Evolutionary conservation across 2,888 invertebrate species (phyloP), one percentile per base, ranked within the genome.

Genomic region (Pecten maximus): DNA sequence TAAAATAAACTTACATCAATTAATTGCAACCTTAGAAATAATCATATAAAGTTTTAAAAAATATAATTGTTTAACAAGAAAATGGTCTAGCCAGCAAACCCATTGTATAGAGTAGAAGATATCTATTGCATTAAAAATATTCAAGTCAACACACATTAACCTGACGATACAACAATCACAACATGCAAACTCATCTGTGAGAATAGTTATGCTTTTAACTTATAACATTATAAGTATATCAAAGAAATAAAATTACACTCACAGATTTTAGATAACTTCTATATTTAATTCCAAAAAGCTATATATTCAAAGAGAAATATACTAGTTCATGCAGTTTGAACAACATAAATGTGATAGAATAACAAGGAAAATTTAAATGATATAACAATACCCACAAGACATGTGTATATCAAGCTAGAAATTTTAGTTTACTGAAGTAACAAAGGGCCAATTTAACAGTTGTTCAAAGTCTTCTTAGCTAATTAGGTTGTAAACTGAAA

Each of bases 11-110:
- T 74, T 74, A 1, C 10, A 28, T 35, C 12, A 74, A 74, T 74
- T 74, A 35, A 74, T 74, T 74, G 74, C 28, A 28, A 74, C 35
- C 35, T 74, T 74, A 74, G 74, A 74, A 74, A 74, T 74, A 74
- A 74, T 74, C 74, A 74, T 74, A 35, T 74, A 74, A 74, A 74
- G 74, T 74, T 74, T 28, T 74, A 74, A 74, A 74, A 74, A 74
- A 35, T 74, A 74, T 28, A 74, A 74, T 74, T 35, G 74, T 35
- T 74, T 74, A 28, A 74, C 74, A 74, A 74, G 74, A 74, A 74
- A 74, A 35, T 74, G 74, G 74, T 74, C 74, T 74, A 74, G 74
- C 74, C 74, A 74, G 74, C 16, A 74, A 74, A 74, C 74, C 74
- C 74, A 74, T 35, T 35, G 74, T 74, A 74, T 74, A 74, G 4